phyloP scores from a whole-genome alignment of 1,140 invertebrate genomes.

The Anoplolepis gracilipes region DNA sequence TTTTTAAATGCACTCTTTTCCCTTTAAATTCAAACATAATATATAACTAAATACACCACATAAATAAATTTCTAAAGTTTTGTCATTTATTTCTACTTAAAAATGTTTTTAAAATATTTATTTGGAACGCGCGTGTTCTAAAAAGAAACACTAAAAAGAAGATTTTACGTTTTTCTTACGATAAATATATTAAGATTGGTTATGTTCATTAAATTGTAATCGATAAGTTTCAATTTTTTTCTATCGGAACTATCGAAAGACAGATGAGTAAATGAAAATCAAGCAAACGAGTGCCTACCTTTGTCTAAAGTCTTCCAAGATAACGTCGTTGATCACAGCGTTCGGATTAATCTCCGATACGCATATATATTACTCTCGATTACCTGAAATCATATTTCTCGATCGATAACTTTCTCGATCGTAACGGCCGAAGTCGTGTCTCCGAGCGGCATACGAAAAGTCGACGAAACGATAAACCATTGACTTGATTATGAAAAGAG shows the following conservation, averaged over 20 bases:
- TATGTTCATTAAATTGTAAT: not conserved
- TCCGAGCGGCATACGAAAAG: not conserved
- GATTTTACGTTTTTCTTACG: not conserved
- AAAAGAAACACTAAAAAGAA: not conserved
- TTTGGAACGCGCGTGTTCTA: too few species aligned
- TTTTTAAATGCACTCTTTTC: too few species aligned
- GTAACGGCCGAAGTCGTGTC: slow-evolving; percentile 4
- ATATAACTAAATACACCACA: too few species aligned
- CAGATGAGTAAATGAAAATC: slow-evolving; percentile 8
- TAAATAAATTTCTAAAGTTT: too few species aligned
- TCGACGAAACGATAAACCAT: not conserved
- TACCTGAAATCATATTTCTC: slow-evolving; percentile 30
- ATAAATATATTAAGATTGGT: not conserved
- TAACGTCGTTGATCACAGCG: not conserved
- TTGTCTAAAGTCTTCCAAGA: slow-evolving; percentile 66
- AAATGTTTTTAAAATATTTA: too few species aligned
- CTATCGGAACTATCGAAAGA: not conserved
- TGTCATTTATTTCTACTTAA: too few species aligned
- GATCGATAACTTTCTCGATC: slow-evolving; percentile 36
- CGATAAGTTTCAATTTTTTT: not conserved
- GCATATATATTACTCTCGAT: slow-evolving; percentile 10
- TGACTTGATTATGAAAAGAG: not conserved
- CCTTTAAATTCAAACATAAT: too few species aligned
- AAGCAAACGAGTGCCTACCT: slow-evolving; percentile 69
- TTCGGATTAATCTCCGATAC: slow-evolving; percentile 15